Evolutionary conservation across 2,888 invertebrate species (phyloP).

Genomic region (Clostera curtula): DNA sequence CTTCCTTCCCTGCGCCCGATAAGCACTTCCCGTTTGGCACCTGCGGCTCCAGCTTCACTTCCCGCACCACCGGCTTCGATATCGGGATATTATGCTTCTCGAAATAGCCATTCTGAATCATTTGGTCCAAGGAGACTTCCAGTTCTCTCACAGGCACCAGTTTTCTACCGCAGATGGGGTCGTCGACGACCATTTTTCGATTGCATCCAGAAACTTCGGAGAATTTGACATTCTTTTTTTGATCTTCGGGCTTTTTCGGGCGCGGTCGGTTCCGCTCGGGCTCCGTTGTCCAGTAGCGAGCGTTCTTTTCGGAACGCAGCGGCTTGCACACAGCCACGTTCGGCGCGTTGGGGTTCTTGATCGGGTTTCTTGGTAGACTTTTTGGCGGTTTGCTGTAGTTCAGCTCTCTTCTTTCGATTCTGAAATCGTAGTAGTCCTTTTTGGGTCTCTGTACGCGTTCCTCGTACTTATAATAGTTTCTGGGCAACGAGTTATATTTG

Average conservation of each 20-base stretch:
- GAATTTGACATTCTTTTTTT: conserved; percentile 67
- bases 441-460: conserved; percentile 45
- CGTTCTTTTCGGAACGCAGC: conserved; percentile 52
- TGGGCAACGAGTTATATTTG: conserved; percentile 62
- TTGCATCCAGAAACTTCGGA: conserved; percentile 68
- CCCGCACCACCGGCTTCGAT: conserved; percentile 38
- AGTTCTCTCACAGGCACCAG: conserved; percentile 64
- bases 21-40: conserved; percentile 60
- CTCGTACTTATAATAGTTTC: conserved; percentile 56
- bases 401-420: conserved; percentile 53
- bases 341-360: conserved; percentile 17
- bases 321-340: conserved; percentile 66
- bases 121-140: conserved; percentile 67
- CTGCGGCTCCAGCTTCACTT: conserved; percentile 32
- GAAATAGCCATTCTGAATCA: conserved; percentile 69
- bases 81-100: conserved; percentile 67
- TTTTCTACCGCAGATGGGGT: conserved; percentile 57
- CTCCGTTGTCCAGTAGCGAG: conserved; percentile 62
- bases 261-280: conserved; percentile 40
- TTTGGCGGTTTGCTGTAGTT: conserved; percentile 10
- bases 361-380: conserved; percentile 11
- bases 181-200: conserved; percentile 63
- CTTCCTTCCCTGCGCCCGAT: no score
- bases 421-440: conserved; percentile 63
- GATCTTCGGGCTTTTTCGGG: conserved; percentile 49